phyloP scores from a whole-genome alignment of 2,113 vertebrate species.

The Coreoperca whiteheadi region DNA sequence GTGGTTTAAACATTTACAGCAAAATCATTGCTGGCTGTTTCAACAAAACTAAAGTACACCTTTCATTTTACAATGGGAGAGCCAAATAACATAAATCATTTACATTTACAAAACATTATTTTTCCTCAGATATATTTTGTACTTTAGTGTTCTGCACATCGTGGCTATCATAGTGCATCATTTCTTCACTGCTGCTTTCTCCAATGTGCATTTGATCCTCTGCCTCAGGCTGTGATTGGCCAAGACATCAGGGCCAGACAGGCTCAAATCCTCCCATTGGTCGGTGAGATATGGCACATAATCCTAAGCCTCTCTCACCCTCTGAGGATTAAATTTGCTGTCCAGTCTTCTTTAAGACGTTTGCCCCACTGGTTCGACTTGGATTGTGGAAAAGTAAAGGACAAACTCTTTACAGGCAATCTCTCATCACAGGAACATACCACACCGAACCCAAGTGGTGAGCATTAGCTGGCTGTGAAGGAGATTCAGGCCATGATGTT shows the following conservation, averaged over 20 bases:
- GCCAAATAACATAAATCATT: not conserved
- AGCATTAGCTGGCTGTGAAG: slow-evolving; percentile 55
- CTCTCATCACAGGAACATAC: slow-evolving; percentile 63
- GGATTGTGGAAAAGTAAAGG: slow-evolving; percentile 57
- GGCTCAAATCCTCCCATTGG: slow-evolving; percentile 69
- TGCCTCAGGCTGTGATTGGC: slow-evolving; percentile 61
- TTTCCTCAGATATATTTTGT: not conserved
- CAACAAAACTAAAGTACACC: not conserved
- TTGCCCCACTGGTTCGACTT: slow-evolving; percentile 42
- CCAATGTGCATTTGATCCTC: slow-evolving; percentile 42
- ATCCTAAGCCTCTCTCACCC: slow-evolving; percentile 69
- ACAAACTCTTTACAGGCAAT: slow-evolving; percentile 56
- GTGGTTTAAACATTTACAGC: not conserved
- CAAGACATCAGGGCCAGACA: slow-evolving; percentile 40
- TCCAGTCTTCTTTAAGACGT: slow-evolving; percentile 68
- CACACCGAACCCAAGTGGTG: slow-evolving; percentile 29
- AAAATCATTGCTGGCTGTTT: not conserved
- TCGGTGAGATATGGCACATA: slow-evolving; percentile 65
- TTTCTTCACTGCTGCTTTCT: slow-evolving; percentile 26
- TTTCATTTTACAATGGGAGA: not conserved
- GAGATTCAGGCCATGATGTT: slow-evolving; percentile 66
- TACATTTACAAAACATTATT: not conserved
- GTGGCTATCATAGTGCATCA: slow-evolving; percentile 6
- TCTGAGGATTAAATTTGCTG: slow-evolving; percentile 70
- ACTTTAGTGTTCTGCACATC: not conserved